Evolutionary conservation across 2,797 vertebrate species (phyloP).

Genomic region (Hemibagrus guttatus): DNA sequence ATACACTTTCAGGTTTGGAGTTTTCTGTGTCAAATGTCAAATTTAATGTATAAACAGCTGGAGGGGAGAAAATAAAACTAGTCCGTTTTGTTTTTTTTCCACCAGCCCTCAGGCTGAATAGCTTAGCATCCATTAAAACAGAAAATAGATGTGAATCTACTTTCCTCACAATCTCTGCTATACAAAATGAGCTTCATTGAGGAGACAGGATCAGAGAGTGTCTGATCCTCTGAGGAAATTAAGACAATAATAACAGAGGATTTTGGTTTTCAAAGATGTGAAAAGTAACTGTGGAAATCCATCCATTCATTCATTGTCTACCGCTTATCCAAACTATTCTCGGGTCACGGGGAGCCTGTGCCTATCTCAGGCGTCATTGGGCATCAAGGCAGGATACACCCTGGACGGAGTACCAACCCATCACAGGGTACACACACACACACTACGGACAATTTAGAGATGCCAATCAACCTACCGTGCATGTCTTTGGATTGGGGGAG

Average conservation of each 20-base stretch:
- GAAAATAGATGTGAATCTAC: neutral
- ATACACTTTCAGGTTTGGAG: neutral
- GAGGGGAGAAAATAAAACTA: neutral
- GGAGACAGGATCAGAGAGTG: neutral
- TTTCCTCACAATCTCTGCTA: neutral
- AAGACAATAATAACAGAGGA: neutral
- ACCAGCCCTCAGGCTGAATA: neutral
- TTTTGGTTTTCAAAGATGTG: neutral
- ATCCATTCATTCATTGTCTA: no score
- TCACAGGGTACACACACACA: no score
- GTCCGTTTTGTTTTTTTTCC: neutral
- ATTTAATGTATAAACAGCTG: slow-evolving; percentile 17
- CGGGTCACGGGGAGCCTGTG: no score
- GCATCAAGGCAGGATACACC: no score
- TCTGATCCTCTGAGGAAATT: neutral
- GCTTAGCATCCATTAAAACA: neutral
- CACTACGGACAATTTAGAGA: no score
- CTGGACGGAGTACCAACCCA: no score
- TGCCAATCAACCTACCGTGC: no score
- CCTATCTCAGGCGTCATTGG: no score
- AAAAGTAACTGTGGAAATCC: neutral
- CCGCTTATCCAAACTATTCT: no score
- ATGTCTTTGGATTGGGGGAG: no score
- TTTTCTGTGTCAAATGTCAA: slow-evolving; percentile 15
- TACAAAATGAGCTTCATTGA: neutral